Evolutionary conservation across 1,140 invertebrate genomes (phyloP).

Genomic region (Drosophila pectinifera): DNA sequence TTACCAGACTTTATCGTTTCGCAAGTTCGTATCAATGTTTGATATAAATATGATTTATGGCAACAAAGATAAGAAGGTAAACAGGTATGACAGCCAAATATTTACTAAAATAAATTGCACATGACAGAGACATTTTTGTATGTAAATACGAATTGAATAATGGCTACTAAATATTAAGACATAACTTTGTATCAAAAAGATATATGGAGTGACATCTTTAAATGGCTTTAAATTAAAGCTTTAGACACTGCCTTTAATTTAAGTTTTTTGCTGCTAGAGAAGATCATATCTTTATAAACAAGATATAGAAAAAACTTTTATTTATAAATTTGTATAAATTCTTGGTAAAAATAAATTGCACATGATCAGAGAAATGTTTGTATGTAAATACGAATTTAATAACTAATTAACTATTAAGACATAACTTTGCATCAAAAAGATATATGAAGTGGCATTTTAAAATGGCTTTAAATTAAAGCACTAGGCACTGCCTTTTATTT

Average conservation of each 20-base stretch:
- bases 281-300: no score
- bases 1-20: neutral
- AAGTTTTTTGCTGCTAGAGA: no score
- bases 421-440: neutral
- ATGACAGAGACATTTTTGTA: neutral
- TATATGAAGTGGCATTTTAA: no score
- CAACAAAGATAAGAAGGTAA: neutral
- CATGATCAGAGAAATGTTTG: neutral
- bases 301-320: no score
- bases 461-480: no score
- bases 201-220: no score
- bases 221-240: no score
- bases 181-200: neutral
- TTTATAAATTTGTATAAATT: no score
- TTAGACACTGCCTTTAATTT: no score
- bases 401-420: neutral
- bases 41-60: conserved; percentile 15
- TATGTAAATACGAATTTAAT: neutral
- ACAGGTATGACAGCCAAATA: neutral
- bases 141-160: neutral
- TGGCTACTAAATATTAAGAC: neutral
- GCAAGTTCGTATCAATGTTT: conserved; percentile 7
- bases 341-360: neutral
- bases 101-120: neutral
- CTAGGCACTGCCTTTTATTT: no score